Evolutionary conservation across 1,140 invertebrate genomes (phyloP), one percentile per base, ranked within the genome.

Genomic region (Cryptotermes secundus): DNA sequence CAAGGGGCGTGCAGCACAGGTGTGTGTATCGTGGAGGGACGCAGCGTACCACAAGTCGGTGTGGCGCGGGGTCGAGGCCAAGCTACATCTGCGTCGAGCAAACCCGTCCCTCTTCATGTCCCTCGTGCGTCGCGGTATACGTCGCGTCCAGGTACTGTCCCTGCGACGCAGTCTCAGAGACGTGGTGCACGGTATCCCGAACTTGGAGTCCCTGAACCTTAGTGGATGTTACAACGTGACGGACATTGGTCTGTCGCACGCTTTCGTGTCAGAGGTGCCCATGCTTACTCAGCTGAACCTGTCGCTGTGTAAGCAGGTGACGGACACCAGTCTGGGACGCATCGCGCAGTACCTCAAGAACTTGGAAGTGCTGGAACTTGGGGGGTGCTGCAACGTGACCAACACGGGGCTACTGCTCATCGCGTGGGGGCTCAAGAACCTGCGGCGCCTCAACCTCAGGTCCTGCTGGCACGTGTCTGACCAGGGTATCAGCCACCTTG

Each of bases 201-300:
- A 96, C 86, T 89, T 99, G 42, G 96, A 96, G 86, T 95, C 96
- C 35, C 91, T 99, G 80, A 98, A 97, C 87, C 90, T 99, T 10
- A 97, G 95, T 87, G 97, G 97, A 22, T 99, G 97, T 89, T 99
- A 96, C 90, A 98, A 97, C 89, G 93, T 99, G 35, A 97, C 96
- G 35, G 92, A 93, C 87, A 94, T 96, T 88, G 95, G 95, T n/a
- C 90, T 99, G 59, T 93, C 93, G 14, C 95, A 95, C 86, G 97
- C 96, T 1, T 95, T 98, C 87, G 91, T 92, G 49, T 91, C 93
- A 22, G 94, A 96, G 84, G 90, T 95, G 83, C 93, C 94, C 38
- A 92, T 93, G 26, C 91, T 99, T 3, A 95, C 94, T 80, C 92
- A 94, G 84, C 91, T 99, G 53, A 96, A 99, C 89, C 91, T 99